Evolutionary conservation across 2,888 invertebrate species (phyloP).

Genomic region (Hydriomena furcata): DNA sequence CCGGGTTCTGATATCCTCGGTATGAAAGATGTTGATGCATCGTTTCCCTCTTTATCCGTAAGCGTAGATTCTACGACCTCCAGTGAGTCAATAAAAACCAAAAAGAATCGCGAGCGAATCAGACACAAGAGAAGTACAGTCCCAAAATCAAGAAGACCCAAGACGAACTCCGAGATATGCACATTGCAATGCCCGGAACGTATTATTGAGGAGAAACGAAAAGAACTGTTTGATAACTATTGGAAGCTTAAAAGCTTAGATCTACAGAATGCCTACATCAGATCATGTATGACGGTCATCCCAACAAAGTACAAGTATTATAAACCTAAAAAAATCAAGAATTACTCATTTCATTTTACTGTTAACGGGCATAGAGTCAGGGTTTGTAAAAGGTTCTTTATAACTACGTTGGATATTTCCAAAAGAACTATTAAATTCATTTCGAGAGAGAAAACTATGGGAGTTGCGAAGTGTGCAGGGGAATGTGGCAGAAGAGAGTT

Average conservation of each 20-base stretch:
- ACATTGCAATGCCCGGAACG: slow-evolving; percentile 8
- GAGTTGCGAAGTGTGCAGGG: neutral
- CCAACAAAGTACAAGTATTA: neutral
- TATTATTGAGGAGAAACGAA: slow-evolving; percentile 3
- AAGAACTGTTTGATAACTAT: neutral
- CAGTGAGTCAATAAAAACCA: neutral
- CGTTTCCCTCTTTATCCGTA: too few relatives aligned
- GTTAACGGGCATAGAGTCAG: slow-evolving; percentile 4
- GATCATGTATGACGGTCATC: neutral
- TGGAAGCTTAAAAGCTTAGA: slow-evolving; percentile 4
- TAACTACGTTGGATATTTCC: slow-evolving; percentile 7
- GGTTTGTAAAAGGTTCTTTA: slow-evolving; percentile 5
- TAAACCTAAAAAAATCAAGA: neutral
- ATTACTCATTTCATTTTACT: neutral
- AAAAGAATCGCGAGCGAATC: neutral
- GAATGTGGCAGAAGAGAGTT: neutral
- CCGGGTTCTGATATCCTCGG: too few relatives aligned
- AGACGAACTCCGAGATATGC: neutral
- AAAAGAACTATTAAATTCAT: neutral
- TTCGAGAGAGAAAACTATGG: neutral
- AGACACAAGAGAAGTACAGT: neutral
- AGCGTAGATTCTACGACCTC: neutral
- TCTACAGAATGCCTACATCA: slow-evolving; percentile 2
- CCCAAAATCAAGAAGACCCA: neutral
- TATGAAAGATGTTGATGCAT: too few relatives aligned